Percentiles rank a stretch among this genome's conserved stretches.
Conservation (phyloP, 2,888 invertebrate species). For the Andrena dorsata region DNA sequence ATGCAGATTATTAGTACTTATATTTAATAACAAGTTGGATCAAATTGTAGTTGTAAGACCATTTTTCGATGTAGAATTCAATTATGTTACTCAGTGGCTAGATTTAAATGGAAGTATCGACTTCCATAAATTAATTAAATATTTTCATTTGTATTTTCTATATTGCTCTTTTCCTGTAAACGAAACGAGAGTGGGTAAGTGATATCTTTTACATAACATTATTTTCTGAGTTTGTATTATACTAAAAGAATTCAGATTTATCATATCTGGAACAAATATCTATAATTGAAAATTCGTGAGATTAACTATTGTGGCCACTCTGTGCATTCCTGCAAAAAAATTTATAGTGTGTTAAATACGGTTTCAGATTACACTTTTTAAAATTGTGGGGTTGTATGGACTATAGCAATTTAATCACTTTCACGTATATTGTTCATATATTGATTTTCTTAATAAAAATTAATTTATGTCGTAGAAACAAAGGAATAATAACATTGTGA, state of each 20-base stretch:
- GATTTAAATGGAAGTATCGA: not conserved
- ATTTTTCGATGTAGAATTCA: not conserved
- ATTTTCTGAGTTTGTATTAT: too few relatives aligned
- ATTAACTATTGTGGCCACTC: too few relatives aligned
- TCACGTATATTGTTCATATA: not conserved
- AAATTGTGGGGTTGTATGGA: too few relatives aligned
- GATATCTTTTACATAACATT: too few relatives aligned
- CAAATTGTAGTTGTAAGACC: not conserved
- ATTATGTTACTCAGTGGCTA: not conserved
- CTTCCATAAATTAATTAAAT: not conserved
- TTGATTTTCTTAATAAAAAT: not conserved
- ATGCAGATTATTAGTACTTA: not conserved
- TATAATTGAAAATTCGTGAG: too few relatives aligned
- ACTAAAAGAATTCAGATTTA: too few relatives aligned
- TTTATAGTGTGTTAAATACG: too few relatives aligned
- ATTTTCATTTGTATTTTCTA: not conserved
- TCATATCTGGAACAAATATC: too few relatives aligned
- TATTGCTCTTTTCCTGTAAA: not conserved
- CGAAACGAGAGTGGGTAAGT: too few relatives aligned
- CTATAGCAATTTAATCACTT: not conserved
- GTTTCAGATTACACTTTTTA: too few relatives aligned
- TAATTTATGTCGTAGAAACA: not conserved
- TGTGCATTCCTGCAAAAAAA: too few relatives aligned
- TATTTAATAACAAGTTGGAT: not conserved
- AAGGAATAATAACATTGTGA: not conserved